Percentiles rank a stretch among this genome's conserved stretches.
Evolutionary conservation across 2,888 invertebrate species (phyloP).

Genomic region (Alviniconcha strummeri): DNA sequence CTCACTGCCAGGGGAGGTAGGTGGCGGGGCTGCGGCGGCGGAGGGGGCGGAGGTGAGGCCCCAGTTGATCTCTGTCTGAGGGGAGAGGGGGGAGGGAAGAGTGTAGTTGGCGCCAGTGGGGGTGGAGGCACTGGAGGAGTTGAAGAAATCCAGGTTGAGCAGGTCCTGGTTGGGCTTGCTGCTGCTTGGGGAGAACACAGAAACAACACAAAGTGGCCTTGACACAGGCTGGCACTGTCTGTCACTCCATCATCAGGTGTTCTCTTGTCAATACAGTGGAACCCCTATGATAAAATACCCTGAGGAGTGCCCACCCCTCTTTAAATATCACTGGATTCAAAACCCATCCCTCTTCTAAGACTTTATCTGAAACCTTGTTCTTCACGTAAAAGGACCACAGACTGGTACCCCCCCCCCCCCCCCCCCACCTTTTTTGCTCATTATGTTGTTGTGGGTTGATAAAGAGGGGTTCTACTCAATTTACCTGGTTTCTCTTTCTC

Average conservation of each 20-base stretch:
- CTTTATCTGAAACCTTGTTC: too few relatives aligned
- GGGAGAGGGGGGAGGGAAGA: slow-evolving; percentile 79
- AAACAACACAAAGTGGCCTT: not conserved
- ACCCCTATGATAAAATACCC: not conserved
- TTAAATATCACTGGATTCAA: too few relatives aligned
- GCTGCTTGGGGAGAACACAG: slow-evolving; percentile 49
- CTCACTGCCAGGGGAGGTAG: slow-evolving; percentile 11
- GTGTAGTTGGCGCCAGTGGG: slow-evolving; percentile 80
- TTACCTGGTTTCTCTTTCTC: too few relatives aligned
- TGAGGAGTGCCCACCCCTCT: too few relatives aligned
- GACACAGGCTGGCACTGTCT: too few relatives aligned
- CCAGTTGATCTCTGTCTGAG: slow-evolving; percentile 65
- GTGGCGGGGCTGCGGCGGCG: slow-evolving; percentile 27
- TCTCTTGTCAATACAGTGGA: not conserved
- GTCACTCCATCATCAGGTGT: too few relatives aligned
- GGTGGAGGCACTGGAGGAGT: slow-evolving; percentile 87
- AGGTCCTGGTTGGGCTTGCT: slow-evolving; percentile 84
- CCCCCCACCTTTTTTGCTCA: too few relatives aligned
- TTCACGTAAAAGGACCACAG: too few relatives aligned
- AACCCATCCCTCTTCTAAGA: too few relatives aligned
- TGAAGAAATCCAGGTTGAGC: slow-evolving; percentile 86
- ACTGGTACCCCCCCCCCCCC: too few relatives aligned
- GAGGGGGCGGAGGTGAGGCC: slow-evolving; percentile 40
- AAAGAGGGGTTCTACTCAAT: too few relatives aligned
- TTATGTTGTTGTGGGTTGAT: too few relatives aligned